Percentiles rank a stretch among this genome's conserved stretches.
Evolutionary conservation across 2,113 vertebrate species (phyloP).

Genomic region (Nibea albiflora): DNA sequence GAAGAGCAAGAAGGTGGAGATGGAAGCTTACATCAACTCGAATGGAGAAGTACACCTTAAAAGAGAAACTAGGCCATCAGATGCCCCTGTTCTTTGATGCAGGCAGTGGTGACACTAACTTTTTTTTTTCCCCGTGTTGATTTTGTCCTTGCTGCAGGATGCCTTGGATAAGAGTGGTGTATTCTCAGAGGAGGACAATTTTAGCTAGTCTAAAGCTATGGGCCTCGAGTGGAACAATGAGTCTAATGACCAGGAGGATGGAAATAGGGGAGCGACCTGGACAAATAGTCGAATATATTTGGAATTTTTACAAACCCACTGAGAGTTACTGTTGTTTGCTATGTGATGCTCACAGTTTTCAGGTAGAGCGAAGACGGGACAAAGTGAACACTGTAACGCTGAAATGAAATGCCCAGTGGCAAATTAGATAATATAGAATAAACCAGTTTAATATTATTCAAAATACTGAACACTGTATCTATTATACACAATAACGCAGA

Average conservation of each 20-base stretch:
- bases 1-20: slow-evolving; percentile 36
- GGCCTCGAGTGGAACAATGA: slow-evolving; percentile 62
- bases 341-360: not conserved
- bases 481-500: not conserved
- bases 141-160: slow-evolving; percentile 81
- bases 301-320: slow-evolving; percentile 21
- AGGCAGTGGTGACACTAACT: slow-evolving; percentile 49
- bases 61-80: slow-evolving; percentile 72
- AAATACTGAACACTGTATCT: too few species aligned
- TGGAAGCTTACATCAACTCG: slow-evolving; percentile 34
- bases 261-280: slow-evolving; percentile 36
- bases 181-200: slow-evolving; percentile 74
- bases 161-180: slow-evolving; percentile 59
- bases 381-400: not conserved
- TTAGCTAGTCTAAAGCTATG: slow-evolving; percentile 68
- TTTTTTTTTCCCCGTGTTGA: slow-evolving; percentile 68
- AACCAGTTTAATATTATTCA: not conserved
- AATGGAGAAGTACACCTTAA: slow-evolving; percentile 45
- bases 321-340: slow-evolving; percentile 18
- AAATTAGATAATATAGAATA: not conserved
- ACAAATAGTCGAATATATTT: slow-evolving; percentile 49
- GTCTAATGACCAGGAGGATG: slow-evolving; percentile 60
- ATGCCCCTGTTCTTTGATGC: slow-evolving; percentile 71
- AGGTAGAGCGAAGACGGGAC: not conserved
- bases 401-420: not conserved